phyloP scores from a whole-genome alignment of 2,888 invertebrate species.

The Syrista parreyssii region DNA sequence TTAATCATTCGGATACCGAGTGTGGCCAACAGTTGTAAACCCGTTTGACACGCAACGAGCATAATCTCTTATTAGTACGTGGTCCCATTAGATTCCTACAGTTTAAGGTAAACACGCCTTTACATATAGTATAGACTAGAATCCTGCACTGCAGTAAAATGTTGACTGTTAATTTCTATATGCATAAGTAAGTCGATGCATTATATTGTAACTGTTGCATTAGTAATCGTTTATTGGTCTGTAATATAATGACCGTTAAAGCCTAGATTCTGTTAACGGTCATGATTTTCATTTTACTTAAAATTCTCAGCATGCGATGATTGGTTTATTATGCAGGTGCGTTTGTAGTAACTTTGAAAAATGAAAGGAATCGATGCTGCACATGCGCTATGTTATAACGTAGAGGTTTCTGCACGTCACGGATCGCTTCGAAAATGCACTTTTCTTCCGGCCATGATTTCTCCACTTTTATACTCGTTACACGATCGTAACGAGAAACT shows the following conservation, averaged over 20 bases:
- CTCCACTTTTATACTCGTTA: constrained; percentile 7
- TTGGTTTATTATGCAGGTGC: background rate
- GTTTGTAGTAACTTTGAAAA: background rate
- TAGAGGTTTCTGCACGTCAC: background rate
- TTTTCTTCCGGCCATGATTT: background rate
- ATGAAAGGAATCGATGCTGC: background rate
- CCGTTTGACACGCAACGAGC: background rate
- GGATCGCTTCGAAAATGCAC: background rate
- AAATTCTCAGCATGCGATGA: background rate
- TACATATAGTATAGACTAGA: background rate
- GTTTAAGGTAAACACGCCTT: background rate
- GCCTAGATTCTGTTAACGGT: background rate
- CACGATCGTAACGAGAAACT: background rate
- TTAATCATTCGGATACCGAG: background rate
- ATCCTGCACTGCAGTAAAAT: background rate
- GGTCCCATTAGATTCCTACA: background rate
- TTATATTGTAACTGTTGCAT: background rate
- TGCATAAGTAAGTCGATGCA: background rate
- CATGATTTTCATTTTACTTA: background rate
- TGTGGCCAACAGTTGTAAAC: background rate
- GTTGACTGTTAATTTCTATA: background rate
- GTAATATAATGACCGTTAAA: background rate
- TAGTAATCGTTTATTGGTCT: background rate
- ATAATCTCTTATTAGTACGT: background rate
- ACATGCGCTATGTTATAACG: background rate